Percentiles rank a stretch among this genome's conserved stretches.
Evolutionary conservation across 2,797 vertebrate genomes (phyloP).

Genomic region (Potorous gilbertii): DNA sequence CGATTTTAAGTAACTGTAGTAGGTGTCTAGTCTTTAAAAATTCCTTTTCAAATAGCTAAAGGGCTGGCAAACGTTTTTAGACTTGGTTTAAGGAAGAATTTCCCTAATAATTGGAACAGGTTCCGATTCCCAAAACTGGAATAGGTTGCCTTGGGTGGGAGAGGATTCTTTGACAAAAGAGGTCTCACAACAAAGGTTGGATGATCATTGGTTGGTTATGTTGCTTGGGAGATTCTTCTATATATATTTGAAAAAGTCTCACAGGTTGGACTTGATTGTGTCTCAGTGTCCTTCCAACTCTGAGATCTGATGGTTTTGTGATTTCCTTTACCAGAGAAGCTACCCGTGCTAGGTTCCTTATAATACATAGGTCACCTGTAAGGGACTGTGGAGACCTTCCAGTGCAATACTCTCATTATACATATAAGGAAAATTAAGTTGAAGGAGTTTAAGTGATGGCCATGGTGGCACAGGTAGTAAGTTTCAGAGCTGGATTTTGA

Average conservation of each 20-base stretch:
- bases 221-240: neutral
- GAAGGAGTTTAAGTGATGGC: neutral
- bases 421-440: neutral
- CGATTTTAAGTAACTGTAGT: neutral
- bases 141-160: neutral
- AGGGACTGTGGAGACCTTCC: neutral
- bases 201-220: neutral
- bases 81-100: neutral
- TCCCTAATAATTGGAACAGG: neutral
- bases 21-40: neutral
- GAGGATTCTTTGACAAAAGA: neutral
- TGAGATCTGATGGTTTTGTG: neutral
- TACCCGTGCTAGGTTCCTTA: neutral
- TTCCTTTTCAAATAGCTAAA: neutral
- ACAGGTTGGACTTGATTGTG: neutral
- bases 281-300: neutral
- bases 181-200: neutral
- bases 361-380: neutral
- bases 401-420: neutral
- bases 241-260: neutral
- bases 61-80: neutral
- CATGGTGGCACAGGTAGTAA: neutral
- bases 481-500: neutral
- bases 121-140: neutral
- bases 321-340: neutral